These are phyloP conservation scores for Podarcis siculus DNA, from an alignment of 2,797 vertebrate species.

Conservation along the genomic window DNA sequence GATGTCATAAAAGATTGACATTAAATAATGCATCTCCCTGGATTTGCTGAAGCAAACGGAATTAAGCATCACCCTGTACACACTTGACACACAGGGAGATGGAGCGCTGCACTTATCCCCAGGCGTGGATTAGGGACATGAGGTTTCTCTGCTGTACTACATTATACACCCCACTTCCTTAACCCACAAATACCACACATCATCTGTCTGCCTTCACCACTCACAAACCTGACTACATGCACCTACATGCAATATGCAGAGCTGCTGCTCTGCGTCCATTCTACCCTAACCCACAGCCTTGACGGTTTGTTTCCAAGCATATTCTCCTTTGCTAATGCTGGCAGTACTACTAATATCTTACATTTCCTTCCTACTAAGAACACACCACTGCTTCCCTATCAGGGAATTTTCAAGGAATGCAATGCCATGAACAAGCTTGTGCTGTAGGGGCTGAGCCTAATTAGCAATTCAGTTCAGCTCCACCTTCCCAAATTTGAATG, in stretches of 20 bases:
- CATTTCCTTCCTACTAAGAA: not conserved
- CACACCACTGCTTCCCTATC: not conserved
- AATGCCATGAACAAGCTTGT: not conserved
- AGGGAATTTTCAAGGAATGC: not conserved
- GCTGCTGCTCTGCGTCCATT: not conserved
- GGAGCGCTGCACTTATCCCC: not conserved
- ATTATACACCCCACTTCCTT: not conserved
- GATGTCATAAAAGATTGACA: conserved; percentile 36
- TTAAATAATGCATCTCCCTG: conserved; percentile 30
- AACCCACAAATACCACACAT: not conserved
- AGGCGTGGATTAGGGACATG: not conserved
- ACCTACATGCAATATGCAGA: not conserved
- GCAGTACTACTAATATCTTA: not conserved
- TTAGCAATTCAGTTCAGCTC: not conserved
- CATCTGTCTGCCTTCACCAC: conserved; percentile 5
- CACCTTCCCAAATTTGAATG: not conserved
- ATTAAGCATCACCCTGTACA: conserved; percentile 23
- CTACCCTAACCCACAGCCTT: not conserved
- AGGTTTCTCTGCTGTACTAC: not conserved
- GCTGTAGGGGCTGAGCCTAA: not conserved
- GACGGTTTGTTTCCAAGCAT: not conserved
- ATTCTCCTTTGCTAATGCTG: not conserved
- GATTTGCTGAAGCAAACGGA: conserved; percentile 44
- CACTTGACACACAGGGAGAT: not conserved
- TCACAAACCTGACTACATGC: not conserved